Evolutionary conservation across 1,140 invertebrate genomes (phyloP), one percentile per base, ranked within the genome.

Genomic region (Arctopsyche grandis): DNA sequence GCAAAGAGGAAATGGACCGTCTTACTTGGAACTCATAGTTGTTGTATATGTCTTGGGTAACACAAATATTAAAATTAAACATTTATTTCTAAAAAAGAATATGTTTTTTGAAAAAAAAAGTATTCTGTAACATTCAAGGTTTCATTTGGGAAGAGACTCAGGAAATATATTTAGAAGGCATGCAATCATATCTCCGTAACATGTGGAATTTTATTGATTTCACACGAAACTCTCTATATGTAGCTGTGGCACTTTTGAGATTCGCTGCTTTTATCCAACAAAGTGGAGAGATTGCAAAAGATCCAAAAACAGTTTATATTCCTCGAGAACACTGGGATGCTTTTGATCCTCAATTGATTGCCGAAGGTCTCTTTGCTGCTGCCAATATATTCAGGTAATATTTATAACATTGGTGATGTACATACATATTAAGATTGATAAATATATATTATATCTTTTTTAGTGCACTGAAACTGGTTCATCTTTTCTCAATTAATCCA

Each of bases 171-270:
- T 90, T 92, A 0, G 92, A 96, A 83, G 97, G 97, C 21, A 89
- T 98, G 29, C 90, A 91, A 19, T 91, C 92, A 0, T 99, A 98
- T 85, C 89, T 97, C 10, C 89, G 93, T 1, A 96, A 99, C 85
- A 93, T 98, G 91, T 99, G 97, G 97, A 99, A 99, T 85, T 96
- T 97, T 84, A 95, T 98, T 79, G 97, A 99, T 88, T 97, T 98
- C 83, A 93, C 94, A 0, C 91, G 96, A 60, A 98, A 98, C 85
- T 91, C 91, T 0, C 88, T 98, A 0, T 98, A 98, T 85, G 90
- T 95, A 19, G 89, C 91, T 1, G 96, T 96, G 9, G 91, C 93
- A 9, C 85, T 94, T 26, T 88, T 98, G 12, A 88, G 97, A 83
- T 87, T 91, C 19, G 92, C 94, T 1, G 95, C 96, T 0, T 96